A percentile compares a stretch with the other conserved stretches of the same genome.
Conservation (phyloP, 2,888 invertebrate species). For the Chalcosyrphus nemorum region DNA sequence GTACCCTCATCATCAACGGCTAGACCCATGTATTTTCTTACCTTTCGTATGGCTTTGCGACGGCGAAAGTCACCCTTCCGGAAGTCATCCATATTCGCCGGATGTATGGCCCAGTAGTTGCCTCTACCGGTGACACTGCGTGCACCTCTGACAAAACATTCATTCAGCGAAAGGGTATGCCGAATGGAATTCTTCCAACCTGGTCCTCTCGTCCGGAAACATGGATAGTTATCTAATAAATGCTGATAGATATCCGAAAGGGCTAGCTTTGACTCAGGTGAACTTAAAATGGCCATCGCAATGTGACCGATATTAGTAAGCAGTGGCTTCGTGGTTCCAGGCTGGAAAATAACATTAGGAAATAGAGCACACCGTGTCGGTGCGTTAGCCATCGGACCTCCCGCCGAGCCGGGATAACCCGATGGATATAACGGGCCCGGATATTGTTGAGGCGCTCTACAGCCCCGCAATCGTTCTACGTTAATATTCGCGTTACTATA, state of each 20-base stretch:
- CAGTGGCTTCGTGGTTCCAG: slow-evolving; percentile 98
- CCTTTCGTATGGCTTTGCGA: slow-evolving; percentile 97
- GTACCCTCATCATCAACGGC: slow-evolving; percentile 98
- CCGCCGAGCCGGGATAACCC: slow-evolving; percentile 82
- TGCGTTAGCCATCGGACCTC: slow-evolving; percentile 81
- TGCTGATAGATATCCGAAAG: slow-evolving; percentile 99
- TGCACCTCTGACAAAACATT: slow-evolving; percentile 98
- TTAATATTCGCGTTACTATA: slow-evolving; percentile 93
- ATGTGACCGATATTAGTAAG: slow-evolving; percentile 99
- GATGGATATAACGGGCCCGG: slow-evolving; percentile 81
- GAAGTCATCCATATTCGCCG: slow-evolving; percentile 98
- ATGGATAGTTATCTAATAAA: slow-evolving; percentile 97
- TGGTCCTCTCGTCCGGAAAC: slow-evolving; percentile 96
- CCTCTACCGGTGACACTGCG: slow-evolving; percentile 99
- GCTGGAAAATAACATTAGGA: slow-evolving; percentile 88
- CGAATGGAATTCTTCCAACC: slow-evolving; percentile 99
- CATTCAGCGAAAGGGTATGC: slow-evolving; percentile 98
- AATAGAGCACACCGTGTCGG: slow-evolving; percentile 84
- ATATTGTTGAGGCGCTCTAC: slow-evolving; percentile 76
- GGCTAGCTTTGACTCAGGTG: slow-evolving; percentile 95
- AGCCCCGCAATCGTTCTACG: slow-evolving; percentile 89
- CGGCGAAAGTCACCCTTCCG: slow-evolving; percentile 97
- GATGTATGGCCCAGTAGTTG: slow-evolving; percentile 99
- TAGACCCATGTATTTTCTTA: slow-evolving; percentile 97
- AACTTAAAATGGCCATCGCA: slow-evolving; percentile 98